Conservation (phyloP, 2,888 invertebrate genomes). For the Trissolcus brochymenae region DNA sequence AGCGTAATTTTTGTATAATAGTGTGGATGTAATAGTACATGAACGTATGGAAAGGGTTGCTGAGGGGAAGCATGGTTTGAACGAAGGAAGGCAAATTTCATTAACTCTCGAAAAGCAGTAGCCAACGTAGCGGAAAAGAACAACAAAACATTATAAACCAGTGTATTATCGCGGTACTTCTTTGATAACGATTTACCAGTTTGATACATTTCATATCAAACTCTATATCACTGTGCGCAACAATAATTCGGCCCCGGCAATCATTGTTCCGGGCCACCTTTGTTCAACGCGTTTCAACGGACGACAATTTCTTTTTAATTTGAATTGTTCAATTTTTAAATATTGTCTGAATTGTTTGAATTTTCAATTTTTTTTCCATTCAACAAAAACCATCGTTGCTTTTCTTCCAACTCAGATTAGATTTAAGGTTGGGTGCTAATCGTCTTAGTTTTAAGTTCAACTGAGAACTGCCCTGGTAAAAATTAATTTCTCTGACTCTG, state of each 20-base stretch:
- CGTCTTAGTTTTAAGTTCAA: too few relatives aligned
- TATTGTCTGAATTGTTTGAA: background rate
- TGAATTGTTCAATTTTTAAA: background rate
- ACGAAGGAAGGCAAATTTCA: conserved; percentile 23
- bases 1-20: conserved; percentile 58
- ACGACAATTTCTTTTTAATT: conserved; percentile 33
- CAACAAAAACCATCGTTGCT: background rate
- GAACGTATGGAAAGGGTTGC: conserved; percentile 17
- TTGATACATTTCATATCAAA: conserved; percentile 58
- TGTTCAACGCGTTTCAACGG: conserved; percentile 49
- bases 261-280: conserved; percentile 7
- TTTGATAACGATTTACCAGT: conserved; percentile 57
- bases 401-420: background rate
- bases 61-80: background rate
- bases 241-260: conserved; percentile 41
- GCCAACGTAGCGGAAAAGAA: conserved; percentile 28
- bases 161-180: conserved; percentile 52
- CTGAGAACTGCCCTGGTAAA: too few relatives aligned
- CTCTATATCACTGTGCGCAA: conserved; percentile 56
- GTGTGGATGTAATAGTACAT: conserved; percentile 52
- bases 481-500: too few relatives aligned
- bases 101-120: conserved; percentile 31
- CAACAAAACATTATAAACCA: conserved; percentile 8
- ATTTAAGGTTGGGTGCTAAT: background rate
- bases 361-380: background rate